Evolutionary conservation across 2,113 vertebrate species (phyloP), one percentile per base, ranked within the genome.

Genomic region (Meleagris gallopavo): DNA sequence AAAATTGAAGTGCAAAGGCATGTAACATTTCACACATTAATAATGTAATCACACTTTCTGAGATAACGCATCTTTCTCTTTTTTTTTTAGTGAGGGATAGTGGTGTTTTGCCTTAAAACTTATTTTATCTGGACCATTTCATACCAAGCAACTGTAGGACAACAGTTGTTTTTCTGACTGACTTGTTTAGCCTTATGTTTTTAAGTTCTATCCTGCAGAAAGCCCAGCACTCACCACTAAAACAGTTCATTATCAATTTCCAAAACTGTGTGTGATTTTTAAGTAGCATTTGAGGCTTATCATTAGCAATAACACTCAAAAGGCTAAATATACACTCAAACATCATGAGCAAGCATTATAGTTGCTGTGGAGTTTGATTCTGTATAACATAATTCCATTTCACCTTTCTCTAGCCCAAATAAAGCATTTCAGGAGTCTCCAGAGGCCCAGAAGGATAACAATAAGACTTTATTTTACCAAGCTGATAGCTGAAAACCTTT

Each of bases 41-140:
- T 94, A 94, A 91, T 75, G 65, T 74, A 88, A 97, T 91, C 85
- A 74, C 66, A 90, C 38, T 81, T 95, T 81, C 61, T 24, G 62
- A 91, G 61, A 30, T 78, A 57, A 58, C 32, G 87, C 40, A 40
- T 54, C 21, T 78, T 69, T 75, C 34, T 83, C 11, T 3, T 34
- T 74, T 75, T 64, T 64, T 64, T 83, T 88, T 70, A 41, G 60
- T 55, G 80, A 46, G 5, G 24, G 21, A 74, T 86, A 54, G 61
- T 29, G 55, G 70, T 69, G 14, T 61, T 85, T 94, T 94, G 34
- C 89, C 57, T 88, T 25, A 83, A 69, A 70, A 36, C 27, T 34
- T 71, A 77, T 36, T 78, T 84, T 45, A 71, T 38, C 55, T 74
- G 72, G 82, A 86, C 52, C 34, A n/a, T 75, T 91, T 89, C 4